These are phyloP conservation scores for Pinctada fucata DNA, from an alignment of 2,888 invertebrate species.

Conservation along the genomic window DNA sequence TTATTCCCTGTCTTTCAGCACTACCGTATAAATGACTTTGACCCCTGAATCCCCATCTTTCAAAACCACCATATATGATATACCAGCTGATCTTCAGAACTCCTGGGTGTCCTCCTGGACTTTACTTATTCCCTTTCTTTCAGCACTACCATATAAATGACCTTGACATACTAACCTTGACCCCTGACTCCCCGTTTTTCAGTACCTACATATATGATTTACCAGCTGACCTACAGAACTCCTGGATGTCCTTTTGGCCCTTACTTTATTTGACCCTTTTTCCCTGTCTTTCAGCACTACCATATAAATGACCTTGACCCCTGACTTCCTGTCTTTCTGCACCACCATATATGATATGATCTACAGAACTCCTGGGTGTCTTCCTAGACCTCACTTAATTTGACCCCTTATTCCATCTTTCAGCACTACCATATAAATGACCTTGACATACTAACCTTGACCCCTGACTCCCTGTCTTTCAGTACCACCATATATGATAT, in stretches of 20 bases:
- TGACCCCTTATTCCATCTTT: too few relatives aligned
- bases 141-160: conserved; percentile 74
- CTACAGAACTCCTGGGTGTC: conserved; percentile 83
- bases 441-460: conserved; percentile 75
- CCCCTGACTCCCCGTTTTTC: conserved; percentile 81
- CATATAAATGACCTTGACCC: conserved; percentile 80
- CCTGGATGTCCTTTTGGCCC: conserved; percentile 84
- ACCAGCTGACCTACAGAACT: conserved; percentile 81
- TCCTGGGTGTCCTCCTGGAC: conserved; percentile 84
- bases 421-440: conserved; percentile 62
- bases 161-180: conserved; percentile 75
- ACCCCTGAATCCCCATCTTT: conserved; percentile 82
- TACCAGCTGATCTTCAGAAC: conserved; percentile 81
- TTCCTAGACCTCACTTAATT: conserved; percentile 79
- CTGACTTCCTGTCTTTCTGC: conserved; percentile 81
- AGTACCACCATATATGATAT: conserved; percentile 83
- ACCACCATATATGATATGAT: conserved; percentile 82
- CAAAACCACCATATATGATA: conserved; percentile 82
- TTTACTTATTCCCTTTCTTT: conserved; percentile 54
- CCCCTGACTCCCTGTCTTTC: conserved; percentile 81
- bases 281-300: conserved; percentile 83
- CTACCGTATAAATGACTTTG: conserved; percentile 73
- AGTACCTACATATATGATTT: conserved; percentile 83
- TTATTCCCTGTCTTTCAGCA: conserved; percentile 50
- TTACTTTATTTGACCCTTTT: conserved; percentile 73